phyloP scores from a whole-genome alignment of 2,888 invertebrate genomes.

The Agelastica alni region DNA sequence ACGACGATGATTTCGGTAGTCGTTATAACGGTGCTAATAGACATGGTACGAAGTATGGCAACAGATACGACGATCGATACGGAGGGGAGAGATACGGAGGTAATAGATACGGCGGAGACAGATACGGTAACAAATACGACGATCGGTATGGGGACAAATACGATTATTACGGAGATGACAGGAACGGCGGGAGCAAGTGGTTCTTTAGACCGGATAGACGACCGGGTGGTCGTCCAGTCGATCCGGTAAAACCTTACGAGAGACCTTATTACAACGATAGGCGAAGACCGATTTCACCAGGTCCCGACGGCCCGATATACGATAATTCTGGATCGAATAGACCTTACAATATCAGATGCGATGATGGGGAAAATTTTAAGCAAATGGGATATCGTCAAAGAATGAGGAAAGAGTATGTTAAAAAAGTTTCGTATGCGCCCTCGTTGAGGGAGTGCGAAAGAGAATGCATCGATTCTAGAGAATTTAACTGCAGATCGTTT shows the following conservation, averaged over 20 bases:
- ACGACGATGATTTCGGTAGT: conserved; percentile 24
- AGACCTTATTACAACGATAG: conserved; percentile 33
- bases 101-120: conserved; percentile 43
- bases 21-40: conserved; percentile 50
- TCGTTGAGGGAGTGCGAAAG: conserved; percentile 81
- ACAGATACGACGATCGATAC: conserved; percentile 35
- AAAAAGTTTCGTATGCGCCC: conserved; percentile 73
- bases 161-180: conserved; percentile 50
- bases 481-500: conserved; percentile 85
- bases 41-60: conserved; percentile 47
- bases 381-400: conserved; percentile 79
- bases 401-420: conserved; percentile 77
- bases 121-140: conserved; percentile 46
- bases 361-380: conserved; percentile 74
- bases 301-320: conserved; percentile 55
- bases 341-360: conserved; percentile 68
- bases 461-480: conserved; percentile 80
- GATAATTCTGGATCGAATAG: conserved; percentile 48
- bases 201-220: conserved; percentile 51
- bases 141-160: conserved; percentile 42
- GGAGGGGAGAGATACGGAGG: no score
- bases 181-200: conserved; percentile 51
- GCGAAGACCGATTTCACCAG: conserved; percentile 49
- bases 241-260: conserved; percentile 27
- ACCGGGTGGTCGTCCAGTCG: conserved; percentile 45